Percentiles rank a stretch among this genome's conserved stretches.
phyloP scores from a whole-genome alignment of 1,140 invertebrate species.

The Cardiocondyla obscurior region DNA sequence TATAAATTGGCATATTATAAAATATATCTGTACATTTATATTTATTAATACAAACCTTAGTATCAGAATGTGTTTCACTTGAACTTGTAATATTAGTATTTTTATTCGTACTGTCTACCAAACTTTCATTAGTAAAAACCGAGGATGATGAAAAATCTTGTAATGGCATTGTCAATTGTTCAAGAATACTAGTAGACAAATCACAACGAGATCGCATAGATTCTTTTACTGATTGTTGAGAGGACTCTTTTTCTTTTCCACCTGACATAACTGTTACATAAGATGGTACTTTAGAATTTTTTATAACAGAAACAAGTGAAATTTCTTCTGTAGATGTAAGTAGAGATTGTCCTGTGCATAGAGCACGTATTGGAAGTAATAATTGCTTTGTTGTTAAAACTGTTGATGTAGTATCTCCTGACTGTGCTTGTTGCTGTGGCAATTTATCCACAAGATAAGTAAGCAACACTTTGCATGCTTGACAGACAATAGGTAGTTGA shows the following conservation, averaged over 20 bases:
- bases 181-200: slow-evolving; percentile 87
- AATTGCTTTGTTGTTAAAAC: slow-evolving; percentile 84
- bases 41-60: slow-evolving; percentile 71
- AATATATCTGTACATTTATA: slow-evolving; percentile 32
- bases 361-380: slow-evolving; percentile 85
- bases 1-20: no score
- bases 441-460: slow-evolving; percentile 85
- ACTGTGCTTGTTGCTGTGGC: slow-evolving; percentile 75
- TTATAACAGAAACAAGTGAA: slow-evolving; percentile 87
- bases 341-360: slow-evolving; percentile 86
- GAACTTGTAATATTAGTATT: slow-evolving; percentile 64
- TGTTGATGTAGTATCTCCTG: slow-evolving; percentile 75
- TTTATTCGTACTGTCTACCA: slow-evolving; percentile 72
- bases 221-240: slow-evolving; percentile 84
- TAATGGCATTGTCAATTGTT: slow-evolving; percentile 87
- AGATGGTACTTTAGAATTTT: slow-evolving; percentile 87
- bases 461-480: slow-evolving; percentile 86
- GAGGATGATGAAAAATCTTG: slow-evolving; percentile 81
- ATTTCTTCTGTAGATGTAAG: slow-evolving; percentile 86
- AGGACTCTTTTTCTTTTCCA: slow-evolving; percentile 84
- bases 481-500: slow-evolving; percentile 85
- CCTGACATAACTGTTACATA: slow-evolving; percentile 83
- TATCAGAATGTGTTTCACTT: slow-evolving; percentile 74
- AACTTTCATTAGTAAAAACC: slow-evolving; percentile 66
- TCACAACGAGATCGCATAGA: slow-evolving; percentile 86